Evolutionary conservation across 23 tunicate species (phyloP), one percentile per base, ranked within the genome.

Genomic region (Trididemnum miniatum): DNA sequence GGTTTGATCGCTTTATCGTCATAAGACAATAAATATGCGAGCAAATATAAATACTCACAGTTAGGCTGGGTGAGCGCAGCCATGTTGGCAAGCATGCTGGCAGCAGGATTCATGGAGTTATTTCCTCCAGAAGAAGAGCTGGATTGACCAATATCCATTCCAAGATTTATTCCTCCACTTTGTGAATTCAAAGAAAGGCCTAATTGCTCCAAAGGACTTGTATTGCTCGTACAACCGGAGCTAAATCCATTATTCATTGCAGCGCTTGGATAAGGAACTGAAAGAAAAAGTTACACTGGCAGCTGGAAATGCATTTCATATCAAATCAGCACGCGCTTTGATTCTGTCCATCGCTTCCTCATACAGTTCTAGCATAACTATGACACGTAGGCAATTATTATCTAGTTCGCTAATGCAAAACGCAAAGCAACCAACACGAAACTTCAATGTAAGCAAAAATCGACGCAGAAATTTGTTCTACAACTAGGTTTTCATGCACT

Each of bases 141-240:
- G 20, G 89, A 76, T 1, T 78, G 89, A 3, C 72, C 79, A 20
- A 51, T 65, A 22, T 35, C 77, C 28, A 80, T 30, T 35, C 81
- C 90, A 30, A 79, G 31, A 51, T 62, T 66, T 51, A 85, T 39
- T 37, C 88, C 83, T 26, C 89, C 84, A 39, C 83, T 65, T 35
- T 82, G 83, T 27, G 81, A 71, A 79, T 26, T 78, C 26, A 90
- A 76, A 26, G 82, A 74, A 20, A 80, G 27, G 15, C 89, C 71
- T 79, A 90, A 67, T 36, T 84, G 96, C 71, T 88, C 88, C 36
- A 90, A 82, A 0, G 86, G 89, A 52, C 80, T 90, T 20, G 80
- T 65, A 51, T 72, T 84, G 34, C 75, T 71, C 5, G 69, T 34
- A 34, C 87, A 82, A 32, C 76, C 77, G 40, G 82, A 83, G 65